Conservation (phyloP, 2,113 vertebrate genomes). For the Spea bombifrons region DNA sequence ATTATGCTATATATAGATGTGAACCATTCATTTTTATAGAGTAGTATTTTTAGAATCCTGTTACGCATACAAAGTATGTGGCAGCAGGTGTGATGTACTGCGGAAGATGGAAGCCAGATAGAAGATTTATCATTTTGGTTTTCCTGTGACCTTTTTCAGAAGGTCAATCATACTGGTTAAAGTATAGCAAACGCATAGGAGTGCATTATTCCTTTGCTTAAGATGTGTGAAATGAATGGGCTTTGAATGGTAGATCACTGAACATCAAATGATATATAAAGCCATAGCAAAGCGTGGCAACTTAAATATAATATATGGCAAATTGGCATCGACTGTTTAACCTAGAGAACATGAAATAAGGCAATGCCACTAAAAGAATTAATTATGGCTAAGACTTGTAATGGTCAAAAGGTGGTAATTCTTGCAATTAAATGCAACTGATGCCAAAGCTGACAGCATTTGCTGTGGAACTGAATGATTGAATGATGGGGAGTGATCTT, state of each 20-base stretch:
- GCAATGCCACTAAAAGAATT: too few relatives aligned
- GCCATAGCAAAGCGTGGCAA: not conserved
- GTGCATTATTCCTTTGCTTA: not conserved
- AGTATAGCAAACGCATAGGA: not conserved
- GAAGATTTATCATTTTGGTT: not conserved
- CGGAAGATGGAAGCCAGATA: not conserved
- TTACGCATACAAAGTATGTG: not conserved
- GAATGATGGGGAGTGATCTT: too few relatives aligned
- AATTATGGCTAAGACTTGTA: too few relatives aligned
- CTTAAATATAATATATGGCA: not conserved
- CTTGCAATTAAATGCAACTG: too few relatives aligned
- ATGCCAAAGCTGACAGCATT: too few relatives aligned
- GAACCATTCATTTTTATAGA: not conserved
- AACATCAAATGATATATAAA: not conserved
- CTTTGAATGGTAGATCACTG: not conserved
- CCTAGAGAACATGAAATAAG: not conserved
- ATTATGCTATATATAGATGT: not conserved
- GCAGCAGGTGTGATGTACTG: not conserved
- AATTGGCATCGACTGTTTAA: not conserved
- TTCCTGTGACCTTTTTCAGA: not conserved
- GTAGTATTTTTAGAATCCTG: not conserved
- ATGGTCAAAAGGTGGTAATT: too few relatives aligned
- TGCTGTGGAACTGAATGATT: too few relatives aligned
- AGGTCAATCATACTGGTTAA: not conserved
- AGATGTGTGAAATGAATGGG: not conserved